These are phyloP conservation scores for Lycaena phlaeas DNA, from an alignment of 2,888 invertebrate genomes.

Conservation along the genomic window DNA sequence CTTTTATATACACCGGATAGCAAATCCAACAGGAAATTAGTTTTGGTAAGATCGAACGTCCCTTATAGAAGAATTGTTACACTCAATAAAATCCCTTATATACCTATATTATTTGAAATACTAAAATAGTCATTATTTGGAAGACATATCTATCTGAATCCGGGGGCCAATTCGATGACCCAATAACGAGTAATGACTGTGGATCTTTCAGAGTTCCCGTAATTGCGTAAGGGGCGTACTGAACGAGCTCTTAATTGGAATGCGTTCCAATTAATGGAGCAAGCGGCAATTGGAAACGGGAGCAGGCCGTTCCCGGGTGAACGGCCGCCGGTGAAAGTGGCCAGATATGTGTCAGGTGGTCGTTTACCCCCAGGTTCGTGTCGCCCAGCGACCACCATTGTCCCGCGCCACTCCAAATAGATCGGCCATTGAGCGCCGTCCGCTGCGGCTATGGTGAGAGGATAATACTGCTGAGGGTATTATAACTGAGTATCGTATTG, in stretches of 20 bases:
- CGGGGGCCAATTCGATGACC: constrained; percentile 1
- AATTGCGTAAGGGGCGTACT: constrained; percentile 64
- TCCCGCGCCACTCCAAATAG: background rate
- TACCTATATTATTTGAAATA: too few species aligned
- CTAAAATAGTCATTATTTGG: too few species aligned
- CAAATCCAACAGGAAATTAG: too few species aligned
- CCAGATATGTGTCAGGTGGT: constrained; percentile 65
- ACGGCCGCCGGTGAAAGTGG: constrained; percentile 66
- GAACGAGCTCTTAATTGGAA: constrained; percentile 66
- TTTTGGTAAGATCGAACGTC: too few species aligned
- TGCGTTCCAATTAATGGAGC: constrained; percentile 65
- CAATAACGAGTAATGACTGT: background rate
- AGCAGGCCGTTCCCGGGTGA: constrained; percentile 64
- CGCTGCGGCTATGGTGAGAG: too few species aligned
- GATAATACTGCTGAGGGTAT: too few species aligned
- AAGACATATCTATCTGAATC: too few species aligned
- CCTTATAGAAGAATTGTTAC: too few species aligned
- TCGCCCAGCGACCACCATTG: constrained; percentile 7
- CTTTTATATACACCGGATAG: too few species aligned
- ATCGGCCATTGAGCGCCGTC: background rate
- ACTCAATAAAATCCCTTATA: too few species aligned
- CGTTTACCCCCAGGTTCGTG: constrained; percentile 58
- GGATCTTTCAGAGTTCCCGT: constrained; percentile 19
- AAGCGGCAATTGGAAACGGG: constrained; percentile 47
- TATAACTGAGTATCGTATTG: too few species aligned